These are phyloP conservation scores for Petrocephalus schoutedeni DNA, from an alignment of 2,797 vertebrate genomes.

Conservation along the genomic window DNA sequence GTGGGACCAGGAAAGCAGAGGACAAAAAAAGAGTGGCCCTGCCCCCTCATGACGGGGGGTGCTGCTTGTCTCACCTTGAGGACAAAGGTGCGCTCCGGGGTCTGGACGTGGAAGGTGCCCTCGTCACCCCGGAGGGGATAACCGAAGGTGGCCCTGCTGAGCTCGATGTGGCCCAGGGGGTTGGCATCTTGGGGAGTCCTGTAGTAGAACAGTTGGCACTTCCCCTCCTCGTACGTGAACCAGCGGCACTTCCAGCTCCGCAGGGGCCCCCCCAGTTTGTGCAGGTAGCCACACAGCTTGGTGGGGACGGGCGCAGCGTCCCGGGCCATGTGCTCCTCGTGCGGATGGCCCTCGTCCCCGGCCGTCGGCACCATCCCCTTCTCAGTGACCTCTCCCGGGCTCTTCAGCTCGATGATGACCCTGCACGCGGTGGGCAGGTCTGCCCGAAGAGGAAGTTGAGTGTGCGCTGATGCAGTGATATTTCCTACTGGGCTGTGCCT, in stretches of 20 bases:
- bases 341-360: neutral
- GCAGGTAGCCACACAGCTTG: slow-evolving; percentile 84
- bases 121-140: slow-evolving; percentile 70
- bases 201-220: slow-evolving; percentile 80
- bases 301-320: slow-evolving; percentile 36
- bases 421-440: slow-evolving; percentile 14
- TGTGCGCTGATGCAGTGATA: slow-evolving; percentile 38
- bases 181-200: slow-evolving; percentile 77
- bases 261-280: slow-evolving; percentile 81
- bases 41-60: neutral
- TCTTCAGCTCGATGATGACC: slow-evolving; percentile 13
- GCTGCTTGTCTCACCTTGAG: slow-evolving; percentile 73
- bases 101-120: slow-evolving; percentile 84
- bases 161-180: slow-evolving; percentile 74
- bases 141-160: slow-evolving; percentile 71
- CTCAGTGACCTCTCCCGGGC: slow-evolving; percentile 17
- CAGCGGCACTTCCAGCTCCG: slow-evolving; percentile 87
- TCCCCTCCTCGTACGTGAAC: slow-evolving; percentile 82
- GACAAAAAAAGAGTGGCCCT: neutral
- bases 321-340: slow-evolving; percentile 20
- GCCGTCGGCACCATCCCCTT: slow-evolving; percentile 25
- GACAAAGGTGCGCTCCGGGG: slow-evolving; percentile 69
- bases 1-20: neutral
- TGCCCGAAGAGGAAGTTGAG: slow-evolving; percentile 39
- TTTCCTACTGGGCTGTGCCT: slow-evolving; percentile 43